phyloP scores from a whole-genome alignment of 1,140 invertebrate species.

The Leptinotarsa undecemlineata region DNA sequence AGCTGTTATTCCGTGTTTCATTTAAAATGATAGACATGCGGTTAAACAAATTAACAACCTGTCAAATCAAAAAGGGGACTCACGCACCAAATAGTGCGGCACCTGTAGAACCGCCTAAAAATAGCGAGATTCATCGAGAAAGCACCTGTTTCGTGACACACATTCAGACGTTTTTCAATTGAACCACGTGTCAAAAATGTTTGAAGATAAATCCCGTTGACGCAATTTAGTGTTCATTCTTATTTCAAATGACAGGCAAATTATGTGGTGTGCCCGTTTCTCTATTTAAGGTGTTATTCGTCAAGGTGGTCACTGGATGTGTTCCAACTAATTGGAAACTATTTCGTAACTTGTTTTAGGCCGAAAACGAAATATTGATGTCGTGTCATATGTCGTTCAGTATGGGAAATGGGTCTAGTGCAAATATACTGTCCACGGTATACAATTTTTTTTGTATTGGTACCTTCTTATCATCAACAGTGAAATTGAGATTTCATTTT shows the following conservation, averaged over 20 bases:
- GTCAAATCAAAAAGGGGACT: not conserved
- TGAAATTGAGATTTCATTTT: no score
- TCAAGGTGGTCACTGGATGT: not conserved
- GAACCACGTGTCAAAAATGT: not conserved
- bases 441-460: no score
- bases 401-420: no score
- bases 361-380: not conserved
- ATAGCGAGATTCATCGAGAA: not conserved
- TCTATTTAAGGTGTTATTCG: not conserved
- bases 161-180: not conserved
- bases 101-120: not conserved
- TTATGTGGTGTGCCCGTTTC: slow-evolving; percentile 1
- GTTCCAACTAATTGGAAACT: not conserved
- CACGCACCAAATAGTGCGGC: not conserved
- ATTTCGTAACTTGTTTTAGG: not conserved
- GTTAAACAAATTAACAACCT: not conserved
- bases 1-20: no score
- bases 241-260: not conserved
- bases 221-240: not conserved
- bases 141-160: slow-evolving; percentile 2
- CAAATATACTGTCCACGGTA: no score
- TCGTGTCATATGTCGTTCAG: no score
- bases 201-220: not conserved
- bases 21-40: no score
- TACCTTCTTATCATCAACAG: no score